phyloP scores from a whole-genome alignment of 1,140 invertebrate species.

The Pachypsylla venusta region DNA sequence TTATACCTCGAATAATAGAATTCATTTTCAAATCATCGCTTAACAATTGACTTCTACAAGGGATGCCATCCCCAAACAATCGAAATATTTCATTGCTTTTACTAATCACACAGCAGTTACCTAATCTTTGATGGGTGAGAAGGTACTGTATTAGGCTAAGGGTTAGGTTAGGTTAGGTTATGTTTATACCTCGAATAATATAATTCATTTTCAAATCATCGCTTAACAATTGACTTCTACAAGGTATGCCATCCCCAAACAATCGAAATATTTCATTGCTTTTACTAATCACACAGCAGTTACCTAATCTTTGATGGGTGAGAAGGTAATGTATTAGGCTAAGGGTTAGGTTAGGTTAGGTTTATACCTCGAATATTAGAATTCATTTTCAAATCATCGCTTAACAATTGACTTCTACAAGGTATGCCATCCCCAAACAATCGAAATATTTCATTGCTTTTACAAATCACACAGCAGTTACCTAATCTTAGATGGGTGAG shows the following conservation, averaged over 20 bases:
- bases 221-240: conserved; percentile 38
- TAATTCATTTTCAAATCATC: conserved; percentile 9
- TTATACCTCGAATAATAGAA: neutral
- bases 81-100: conserved; percentile 25
- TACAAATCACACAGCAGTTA: conserved; percentile 35
- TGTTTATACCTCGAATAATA: neutral
- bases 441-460: conserved; percentile 25
- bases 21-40: conserved; percentile 25
- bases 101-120: conserved; percentile 37
- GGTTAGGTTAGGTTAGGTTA: too few relatives aligned
- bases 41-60: conserved; percentile 40
- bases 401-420: conserved; percentile 39
- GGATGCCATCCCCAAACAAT: conserved; percentile 38
- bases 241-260: conserved; percentile 42
- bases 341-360: too few relatives aligned
- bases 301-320: conserved; percentile 39
- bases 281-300: conserved; percentile 35
- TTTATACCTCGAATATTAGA: neutral
- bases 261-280: conserved; percentile 27
- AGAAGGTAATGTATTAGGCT: too few relatives aligned
- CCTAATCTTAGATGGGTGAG: conserved; percentile 38
- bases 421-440: conserved; percentile 40
- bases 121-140: too few relatives aligned
- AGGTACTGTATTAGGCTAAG: too few relatives aligned
- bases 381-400: conserved; percentile 22